These are phyloP conservation scores for Pyrgus malvae DNA, from an alignment of 2,888 invertebrate genomes.

Conservation along the genomic window DNA sequence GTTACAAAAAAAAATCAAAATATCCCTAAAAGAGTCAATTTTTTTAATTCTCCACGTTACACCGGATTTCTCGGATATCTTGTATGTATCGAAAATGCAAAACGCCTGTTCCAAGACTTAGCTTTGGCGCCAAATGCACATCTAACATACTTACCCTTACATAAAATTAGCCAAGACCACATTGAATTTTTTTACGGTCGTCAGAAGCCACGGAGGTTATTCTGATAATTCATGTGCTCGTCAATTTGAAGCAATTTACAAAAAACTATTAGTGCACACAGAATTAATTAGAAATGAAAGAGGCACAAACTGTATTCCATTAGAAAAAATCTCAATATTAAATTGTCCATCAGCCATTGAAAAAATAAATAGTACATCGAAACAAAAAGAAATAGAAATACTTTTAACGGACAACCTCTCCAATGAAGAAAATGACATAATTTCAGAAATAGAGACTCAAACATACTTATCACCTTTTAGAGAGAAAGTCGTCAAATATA, in stretches of 20 bases:
- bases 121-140: background rate
- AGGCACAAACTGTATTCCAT: background rate
- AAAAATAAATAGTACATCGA: slow-evolving; percentile 1
- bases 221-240: slow-evolving; percentile 11
- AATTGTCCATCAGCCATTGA: slow-evolving; percentile 4
- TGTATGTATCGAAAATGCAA: slow-evolving; percentile 15
- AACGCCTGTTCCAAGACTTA: background rate
- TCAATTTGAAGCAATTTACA: slow-evolving; percentile 32
- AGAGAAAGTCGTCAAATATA: background rate
- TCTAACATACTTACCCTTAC: background rate
- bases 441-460: background rate
- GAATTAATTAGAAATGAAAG: slow-evolving; percentile 4
- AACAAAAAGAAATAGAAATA: background rate
- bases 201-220: slow-evolving; percentile 10
- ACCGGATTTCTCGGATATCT: slow-evolving; percentile 14
- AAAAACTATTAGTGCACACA: slow-evolving; percentile 29
- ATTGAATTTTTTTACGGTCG: slow-evolving; percentile 8
- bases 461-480: background rate
- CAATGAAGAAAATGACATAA: background rate
- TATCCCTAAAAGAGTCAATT: background rate
- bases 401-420: background rate
- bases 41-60: slow-evolving; percentile 11
- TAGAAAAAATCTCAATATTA: slow-evolving; percentile 4
- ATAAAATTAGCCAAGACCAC: slow-evolving; percentile 1
- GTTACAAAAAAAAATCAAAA: too few relatives aligned